Evolutionary conservation across 2,888 invertebrate genomes (phyloP).

Genomic region (Callyntrura guangdongensis): DNA sequence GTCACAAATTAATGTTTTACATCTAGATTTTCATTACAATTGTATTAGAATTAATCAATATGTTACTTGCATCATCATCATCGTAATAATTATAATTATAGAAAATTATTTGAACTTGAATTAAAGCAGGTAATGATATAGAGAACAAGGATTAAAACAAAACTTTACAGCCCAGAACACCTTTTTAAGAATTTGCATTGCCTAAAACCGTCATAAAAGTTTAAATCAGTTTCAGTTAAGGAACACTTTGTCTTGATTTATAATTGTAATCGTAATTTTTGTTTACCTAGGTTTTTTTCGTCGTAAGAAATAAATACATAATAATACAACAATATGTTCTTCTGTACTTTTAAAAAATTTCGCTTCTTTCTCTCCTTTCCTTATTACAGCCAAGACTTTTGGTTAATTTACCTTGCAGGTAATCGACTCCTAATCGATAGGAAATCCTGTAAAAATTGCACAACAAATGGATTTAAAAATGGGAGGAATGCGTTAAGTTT

Average conservation of each 20-base stretch:
- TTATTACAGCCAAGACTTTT: background rate
- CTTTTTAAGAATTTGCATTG: slow-evolving; percentile 65
- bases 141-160: slow-evolving; percentile 51
- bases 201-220: slow-evolving; percentile 74
- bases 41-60: background rate
- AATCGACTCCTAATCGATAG: slow-evolving; percentile 36
- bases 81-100: background rate
- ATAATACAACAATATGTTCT: background rate
- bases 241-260: slow-evolving; percentile 71
- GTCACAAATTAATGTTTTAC: slow-evolving; percentile 23
- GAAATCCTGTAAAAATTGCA: slow-evolving; percentile 11
- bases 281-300: background rate
- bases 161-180: slow-evolving; percentile 36
- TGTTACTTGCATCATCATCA: slow-evolving; percentile 15
- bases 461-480: slow-evolving; percentile 29
- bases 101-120: slow-evolving; percentile 73
- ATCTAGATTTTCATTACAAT: background rate
- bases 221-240: slow-evolving; percentile 75
- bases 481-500: slow-evolving; percentile 72
- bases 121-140: slow-evolving; percentile 58
- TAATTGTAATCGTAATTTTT: slow-evolving; percentile 23
- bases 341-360: slow-evolving; percentile 6
- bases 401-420: slow-evolving; percentile 48
- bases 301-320: slow-evolving; percentile 19
- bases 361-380: background rate